Evolutionary conservation across 2,888 invertebrate genomes (phyloP), one percentile per base, ranked within the genome.

Genomic region (Standfussiana lucernea): DNA sequence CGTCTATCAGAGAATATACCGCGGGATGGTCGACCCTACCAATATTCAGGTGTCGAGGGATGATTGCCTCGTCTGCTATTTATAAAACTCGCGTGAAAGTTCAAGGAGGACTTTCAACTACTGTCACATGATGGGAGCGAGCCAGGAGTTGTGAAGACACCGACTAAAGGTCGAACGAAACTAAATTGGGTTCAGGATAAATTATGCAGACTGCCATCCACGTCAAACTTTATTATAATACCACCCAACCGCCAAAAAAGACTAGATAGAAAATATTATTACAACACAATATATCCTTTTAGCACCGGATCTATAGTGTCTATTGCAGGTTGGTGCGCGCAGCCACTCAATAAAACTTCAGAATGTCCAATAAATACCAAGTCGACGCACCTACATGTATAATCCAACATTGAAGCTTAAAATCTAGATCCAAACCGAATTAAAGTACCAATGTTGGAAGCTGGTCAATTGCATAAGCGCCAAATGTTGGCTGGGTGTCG

Each of bases 381-480:
- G n/a, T 50, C 40, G 32, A 75, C 28, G 73, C 56, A 70, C 7
- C 15, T 65, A 71, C 28, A 10, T 70, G 56, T 40, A 32, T 37
- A 50, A 61, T 32, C 37, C 42, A 71, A 71, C 40, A 77, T 77
- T 67, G 28, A 42, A 56, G 32, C 67, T 75, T 59, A 56, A 79
- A 80, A 75, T 86, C 80, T 86, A 88, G 77, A 77, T 73, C 75
- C 78, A 80, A 79, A 67, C 37, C 64, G 67, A 86, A 82, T 74
- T 82, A 69, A 83, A 79, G 74, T 66, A 80, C 87, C 80, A 86
- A 89, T 89, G 80, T 92, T 91, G 91, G 92, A 92, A 91, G 89
- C 91, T 92, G 92, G 92, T 92, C 91, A 93, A 92, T 95, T 95
- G 95, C 94, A 94, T 94, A 95, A 95, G 93, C 91, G 92, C 91